Conservation (phyloP, 2,113 vertebrate species). For the Columba livia region DNA sequence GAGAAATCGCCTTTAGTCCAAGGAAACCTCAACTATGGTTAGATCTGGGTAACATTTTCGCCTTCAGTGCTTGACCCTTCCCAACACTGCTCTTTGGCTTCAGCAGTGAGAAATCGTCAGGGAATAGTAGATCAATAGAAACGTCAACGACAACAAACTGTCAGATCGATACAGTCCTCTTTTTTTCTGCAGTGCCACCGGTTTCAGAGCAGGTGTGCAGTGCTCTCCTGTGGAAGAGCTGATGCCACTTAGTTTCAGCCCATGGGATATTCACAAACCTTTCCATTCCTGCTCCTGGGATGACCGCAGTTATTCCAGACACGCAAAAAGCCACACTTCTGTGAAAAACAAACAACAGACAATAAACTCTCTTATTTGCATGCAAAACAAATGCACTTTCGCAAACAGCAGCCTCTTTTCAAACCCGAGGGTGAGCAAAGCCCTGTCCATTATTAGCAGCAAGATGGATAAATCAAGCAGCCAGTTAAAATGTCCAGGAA, state of each 20-base stretch:
- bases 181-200: neutral
- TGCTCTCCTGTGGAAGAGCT: neutral
- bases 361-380: constrained; percentile 11
- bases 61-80: neutral
- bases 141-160: neutral
- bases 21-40: neutral
- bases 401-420: neutral
- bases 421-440: neutral
- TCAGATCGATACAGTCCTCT: neutral
- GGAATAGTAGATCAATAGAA: neutral
- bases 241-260: neutral
- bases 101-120: neutral
- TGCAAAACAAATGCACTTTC: neutral
- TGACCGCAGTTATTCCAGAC: neutral
- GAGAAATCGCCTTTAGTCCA: neutral
- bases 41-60: neutral
- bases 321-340: neutral
- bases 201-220: neutral
- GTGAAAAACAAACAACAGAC: constrained; percentile 30
- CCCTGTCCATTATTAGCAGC: neutral
- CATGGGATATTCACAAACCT: neutral
- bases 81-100: neutral
- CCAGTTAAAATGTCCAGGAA: neutral
- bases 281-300: neutral
- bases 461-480: neutral